Base-by-base conservation (phyloP, 53 echinoderm and acorn worm species). In the Temnopleurus reevesii region DNA sequence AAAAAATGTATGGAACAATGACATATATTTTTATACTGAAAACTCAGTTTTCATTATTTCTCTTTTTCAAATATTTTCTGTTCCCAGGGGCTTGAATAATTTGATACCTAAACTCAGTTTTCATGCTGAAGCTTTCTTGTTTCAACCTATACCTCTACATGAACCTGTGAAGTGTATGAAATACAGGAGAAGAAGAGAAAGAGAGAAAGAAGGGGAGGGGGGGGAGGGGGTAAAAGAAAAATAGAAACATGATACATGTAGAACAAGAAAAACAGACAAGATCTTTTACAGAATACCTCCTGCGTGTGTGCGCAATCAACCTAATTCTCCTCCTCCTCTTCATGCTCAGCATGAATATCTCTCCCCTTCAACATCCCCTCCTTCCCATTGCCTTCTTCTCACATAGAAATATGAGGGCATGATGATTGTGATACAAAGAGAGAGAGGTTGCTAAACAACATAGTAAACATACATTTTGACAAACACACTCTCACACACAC, bases 21-120 rank as follows among this genome's bases (percentile, higher is more conserved):
- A 29, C 15, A 63, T 31, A 17, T 15, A 63, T 21, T 31, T 30
- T 31, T 63, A 33, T 30, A 63, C 30, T 63, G 31, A 31, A 63
- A 34, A n/a, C n/a, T n/a, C 34, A 15, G 34, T 17, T 15, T 33
- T 17, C 63, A 63, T 18, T 4, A 17, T 0, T 34, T 4, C 6
- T 63, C 2, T 4, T 63, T 17, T 63, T 30, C 31, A 31, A 30
- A 63, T 33, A 63, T 17, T 2, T 61, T 2, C 63, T 34, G 19
- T 29, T 34, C 17, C 63, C 63, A 63, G 63, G 63, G 63, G 63
- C n/a, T n/a, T 63, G 63, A 21, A 63, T 63, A 63, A 63, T 31
- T 63, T 33, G 63, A 63, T 34, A 63, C 63, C 18, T 63, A 31
- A 31, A 63, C 34, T 4, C 34, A 31, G 63, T 63, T 63, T 63